Base-by-base conservation (phyloP, 2,888 invertebrate genomes). In the Drosophila monieri region DNA sequence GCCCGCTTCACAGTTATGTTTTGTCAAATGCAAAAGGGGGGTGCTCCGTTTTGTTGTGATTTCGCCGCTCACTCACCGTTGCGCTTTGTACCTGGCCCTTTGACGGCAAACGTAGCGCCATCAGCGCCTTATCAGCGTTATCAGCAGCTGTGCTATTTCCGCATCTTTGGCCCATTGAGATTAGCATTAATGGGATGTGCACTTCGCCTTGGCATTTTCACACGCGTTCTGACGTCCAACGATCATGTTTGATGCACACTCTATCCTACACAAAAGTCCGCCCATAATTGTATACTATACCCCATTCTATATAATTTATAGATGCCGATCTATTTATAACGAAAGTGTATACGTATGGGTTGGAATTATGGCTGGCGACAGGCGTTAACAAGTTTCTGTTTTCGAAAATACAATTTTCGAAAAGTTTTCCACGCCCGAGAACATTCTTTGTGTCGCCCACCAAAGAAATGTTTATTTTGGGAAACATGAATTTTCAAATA, bases 331-430 rank as follows among this genome's bases (percentile, higher is more conserved):
- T 65, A 65, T 67, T 65, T 55, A 18, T 65, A 65, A 18, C n/a
- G 37, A 46, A 10, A 23, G 27, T 23, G 15, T 35, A 67, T 55
- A 67, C 35, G 39, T 69, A 46, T n/a, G 21, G 35, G 35, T 52
- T 23, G 62, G 67, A 66, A 64, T 64, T 64, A 64, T 87, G 74
- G 79, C 65, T 68, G 77, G 61, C 88, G 85, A 81, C 88, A 81
- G 79, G 85, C 79, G 81, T 51, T 83, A 87, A 85, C 69, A 69
- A 83, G 69, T 57, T 57, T 74, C 57, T 58, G 43, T 48, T 68
- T 48, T 74, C 83, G 61, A 83, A 57, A 70, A 83, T 59, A 66
- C 35, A 41, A 60, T 71, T 72, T 67, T 56, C 57, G 56, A 78
- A 81, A 77, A 77, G 39, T 70, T 80, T 80, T 80, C 64, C 77